phyloP scores from a whole-genome alignment of 2,113 vertebrate genomes.

The Crotophaga sulcirostris region DNA sequence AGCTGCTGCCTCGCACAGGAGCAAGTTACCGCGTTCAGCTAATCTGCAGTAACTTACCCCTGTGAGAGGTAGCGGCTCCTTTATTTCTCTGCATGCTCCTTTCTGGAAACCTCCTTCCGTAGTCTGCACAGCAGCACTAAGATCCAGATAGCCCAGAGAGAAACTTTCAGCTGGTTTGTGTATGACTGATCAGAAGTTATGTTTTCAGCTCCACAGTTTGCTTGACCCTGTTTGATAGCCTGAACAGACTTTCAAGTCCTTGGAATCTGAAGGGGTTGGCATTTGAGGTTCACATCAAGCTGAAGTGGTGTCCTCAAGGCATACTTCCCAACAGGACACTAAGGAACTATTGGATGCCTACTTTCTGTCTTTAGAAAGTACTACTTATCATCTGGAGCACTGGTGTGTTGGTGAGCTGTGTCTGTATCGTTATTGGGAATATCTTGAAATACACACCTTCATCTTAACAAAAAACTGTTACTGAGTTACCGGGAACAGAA shows the following conservation, averaged over 20 bases:
- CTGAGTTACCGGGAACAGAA: background rate
- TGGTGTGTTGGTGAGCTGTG: background rate
- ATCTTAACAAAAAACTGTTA: background rate
- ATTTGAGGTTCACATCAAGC: background rate
- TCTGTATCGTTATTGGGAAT: background rate
- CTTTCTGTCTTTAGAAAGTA: background rate
- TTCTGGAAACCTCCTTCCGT: background rate
- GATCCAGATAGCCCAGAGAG: background rate
- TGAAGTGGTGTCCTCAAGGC: background rate
- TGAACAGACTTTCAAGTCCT: background rate
- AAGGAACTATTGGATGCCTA: background rate
- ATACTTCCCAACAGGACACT: fast-evolving
- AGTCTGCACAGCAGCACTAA: background rate
- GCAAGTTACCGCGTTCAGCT: constrained; percentile 31
- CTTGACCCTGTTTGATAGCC: background rate
- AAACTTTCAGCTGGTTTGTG: background rate
- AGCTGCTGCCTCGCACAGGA: constrained; percentile 65
- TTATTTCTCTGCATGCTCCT: background rate
- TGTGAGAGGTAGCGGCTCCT: constrained; percentile 2
- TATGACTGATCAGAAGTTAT: background rate
- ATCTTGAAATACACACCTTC: background rate
- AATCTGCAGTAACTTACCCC: constrained; percentile 49
- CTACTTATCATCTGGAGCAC: background rate
- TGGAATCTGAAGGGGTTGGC: background rate
- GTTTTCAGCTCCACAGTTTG: background rate